Evolutionary conservation across 2,888 invertebrate genomes (phyloP), one percentile per base, ranked within the genome.

Genomic region (Miltochrista miniata): DNA sequence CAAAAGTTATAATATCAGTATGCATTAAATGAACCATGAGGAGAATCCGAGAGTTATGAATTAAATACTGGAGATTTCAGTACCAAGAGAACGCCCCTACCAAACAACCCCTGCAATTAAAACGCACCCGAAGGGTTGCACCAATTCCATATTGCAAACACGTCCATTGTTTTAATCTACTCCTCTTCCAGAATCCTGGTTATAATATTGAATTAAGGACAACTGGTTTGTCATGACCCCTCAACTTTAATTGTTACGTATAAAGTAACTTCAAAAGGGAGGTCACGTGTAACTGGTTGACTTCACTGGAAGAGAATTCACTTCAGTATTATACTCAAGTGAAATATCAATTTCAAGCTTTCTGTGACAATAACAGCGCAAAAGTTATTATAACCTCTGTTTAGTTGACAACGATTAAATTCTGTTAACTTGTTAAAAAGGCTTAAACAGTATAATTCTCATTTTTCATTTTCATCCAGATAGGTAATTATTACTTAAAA

Each of bases 111-210:
- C 72, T 85, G 88, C 88, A 90, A 90, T 90, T 89, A 88, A 86
- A 87, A 85, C 85, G 87, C 87, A 86, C 83, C 84, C 84, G 75
- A 87, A 89, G 88, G 89, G 89, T 86, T 89, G 89, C 89, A 89
- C 72, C 81, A 81, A 76, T 82, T 83, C 79, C 65, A 78, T 83
- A 90, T 90, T 89, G 83, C 87, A 86, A 85, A 85, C 90, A 89
- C 89, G 88, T 89, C 79, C 88, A 87, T 90, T 88, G 89, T 89
- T 88, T 88, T 88, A 89, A 89, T 89, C 83, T 84, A 76, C 85
- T 83, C 68, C 74, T 72, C 79, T 74, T 73, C 65, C 70, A 72
- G 79, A 82, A 83, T 79, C 79, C 79, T 73, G 81, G 81, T 73
- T 80, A 80, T 84, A 81, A 81, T 77, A 79, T 75, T 74, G 74